Conservation (phyloP, 30 jellyfish, hydroid and myxozoan genomes). For the Mastigias papua region DNA sequence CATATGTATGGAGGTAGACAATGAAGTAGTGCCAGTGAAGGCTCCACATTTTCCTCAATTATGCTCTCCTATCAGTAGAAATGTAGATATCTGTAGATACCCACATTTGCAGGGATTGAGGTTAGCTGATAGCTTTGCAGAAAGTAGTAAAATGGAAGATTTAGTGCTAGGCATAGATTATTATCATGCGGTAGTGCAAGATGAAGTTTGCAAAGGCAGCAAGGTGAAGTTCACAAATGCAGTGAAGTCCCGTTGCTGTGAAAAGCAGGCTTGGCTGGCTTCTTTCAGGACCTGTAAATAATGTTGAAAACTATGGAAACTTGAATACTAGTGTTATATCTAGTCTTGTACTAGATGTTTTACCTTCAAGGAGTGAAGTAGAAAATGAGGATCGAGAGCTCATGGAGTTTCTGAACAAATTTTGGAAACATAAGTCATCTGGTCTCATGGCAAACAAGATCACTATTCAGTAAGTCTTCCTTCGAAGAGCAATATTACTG, state of each 20-base stretch:
- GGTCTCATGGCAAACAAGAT: slow-evolving; percentile 23
- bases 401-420: slow-evolving; percentile 31
- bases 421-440: slow-evolving; percentile 53
- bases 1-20: slow-evolving; percentile 54
- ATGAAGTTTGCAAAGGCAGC: slow-evolving; percentile 52
- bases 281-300: slow-evolving; percentile 42
- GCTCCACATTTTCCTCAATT: slow-evolving; percentile 22
- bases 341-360: slow-evolving; percentile 35
- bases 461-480: too few relatives aligned
- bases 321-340: slow-evolving; percentile 25
- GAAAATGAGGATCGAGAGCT: slow-evolving; percentile 27
- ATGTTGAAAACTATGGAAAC: not conserved
- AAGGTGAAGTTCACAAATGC: too few relatives aligned
- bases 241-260: slow-evolving; percentile 54
- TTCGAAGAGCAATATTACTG: too few relatives aligned
- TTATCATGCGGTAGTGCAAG: slow-evolving; percentile 33
- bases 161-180: slow-evolving; percentile 57
- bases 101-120: slow-evolving; percentile 51
- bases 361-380: slow-evolving; percentile 23
- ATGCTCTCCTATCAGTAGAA: slow-evolving; percentile 42
- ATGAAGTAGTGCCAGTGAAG: slow-evolving; percentile 7
- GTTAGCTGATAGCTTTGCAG: slow-evolving; percentile 16
- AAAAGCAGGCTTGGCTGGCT: slow-evolving; percentile 74
- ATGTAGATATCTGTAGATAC: slow-evolving; percentile 25
- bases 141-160: not conserved